Evolutionary conservation across 2,888 invertebrate species (phyloP).

Genomic region (Cyaniris semiargus): DNA sequence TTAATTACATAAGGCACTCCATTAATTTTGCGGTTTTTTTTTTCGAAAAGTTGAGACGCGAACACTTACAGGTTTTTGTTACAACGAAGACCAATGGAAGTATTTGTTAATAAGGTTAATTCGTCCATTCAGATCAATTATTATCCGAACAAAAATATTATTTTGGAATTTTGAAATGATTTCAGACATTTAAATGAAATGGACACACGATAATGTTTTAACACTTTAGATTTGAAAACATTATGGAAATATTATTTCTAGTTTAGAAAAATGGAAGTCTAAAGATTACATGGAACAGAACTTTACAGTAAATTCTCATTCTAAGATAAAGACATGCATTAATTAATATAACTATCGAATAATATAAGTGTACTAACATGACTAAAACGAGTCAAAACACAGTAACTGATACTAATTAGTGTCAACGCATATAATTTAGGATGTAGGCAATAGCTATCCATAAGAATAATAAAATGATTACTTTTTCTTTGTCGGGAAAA

Average conservation of each 20-base stretch:
- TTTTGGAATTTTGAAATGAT: neutral
- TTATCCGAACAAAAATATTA: neutral
- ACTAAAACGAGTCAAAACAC: constrained; percentile 1
- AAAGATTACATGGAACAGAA: constrained; percentile 24
- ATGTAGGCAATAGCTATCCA: neutral
- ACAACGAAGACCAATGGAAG: constrained; percentile 77
- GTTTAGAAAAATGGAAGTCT: constrained; percentile 26
- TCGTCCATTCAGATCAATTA: neutral
- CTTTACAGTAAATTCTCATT: constrained; percentile 21
- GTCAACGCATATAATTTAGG: neutral
- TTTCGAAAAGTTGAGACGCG: constrained; percentile 70
- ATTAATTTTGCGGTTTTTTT: constrained; percentile 75
- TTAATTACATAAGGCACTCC: constrained; percentile 81
- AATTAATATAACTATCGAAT: constrained; percentile 15
- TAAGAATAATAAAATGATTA: neutral
- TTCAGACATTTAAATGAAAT: neutral
- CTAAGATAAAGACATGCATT: constrained; percentile 17
- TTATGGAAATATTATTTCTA: constrained; percentile 22
- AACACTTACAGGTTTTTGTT: constrained; percentile 58
- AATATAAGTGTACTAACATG: constrained; percentile 25
- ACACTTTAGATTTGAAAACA: constrained; percentile 1
- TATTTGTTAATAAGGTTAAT: constrained; percentile 49
- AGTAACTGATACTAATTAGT: neutral
- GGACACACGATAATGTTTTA: neutral
- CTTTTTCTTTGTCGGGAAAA: neutral